Conservation (phyloP, 2,888 invertebrate genomes). For the Laothoe populi region DNA sequence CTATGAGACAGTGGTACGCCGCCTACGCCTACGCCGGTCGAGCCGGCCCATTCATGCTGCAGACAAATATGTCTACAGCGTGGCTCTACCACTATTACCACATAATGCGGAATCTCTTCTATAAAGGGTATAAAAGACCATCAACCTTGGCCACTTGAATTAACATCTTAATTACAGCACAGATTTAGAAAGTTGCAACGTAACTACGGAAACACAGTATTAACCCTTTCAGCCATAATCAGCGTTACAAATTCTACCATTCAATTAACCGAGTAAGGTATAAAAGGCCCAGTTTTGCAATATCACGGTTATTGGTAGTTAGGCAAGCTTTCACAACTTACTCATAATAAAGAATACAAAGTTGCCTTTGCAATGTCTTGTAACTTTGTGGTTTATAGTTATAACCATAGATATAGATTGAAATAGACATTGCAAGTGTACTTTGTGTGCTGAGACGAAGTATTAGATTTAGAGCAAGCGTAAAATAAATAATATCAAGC, state of each 20-base stretch:
- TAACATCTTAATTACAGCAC: slow-evolving; percentile 2
- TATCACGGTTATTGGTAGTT: slow-evolving; percentile 5
- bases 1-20: too few relatives aligned
- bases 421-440: too few relatives aligned
- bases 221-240: slow-evolving; percentile 6
- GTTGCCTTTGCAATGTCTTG: slow-evolving; percentile 10
- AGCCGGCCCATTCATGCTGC: too few relatives aligned
- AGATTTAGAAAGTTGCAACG: background rate
- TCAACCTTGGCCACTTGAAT: background rate
- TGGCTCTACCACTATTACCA: too few relatives aligned
- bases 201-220: background rate
- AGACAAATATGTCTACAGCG: too few relatives aligned
- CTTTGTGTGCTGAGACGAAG: too few relatives aligned
- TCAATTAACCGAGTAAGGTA: slow-evolving; percentile 25
- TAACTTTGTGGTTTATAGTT: background rate
- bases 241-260: slow-evolving; percentile 22
- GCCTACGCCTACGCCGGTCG: too few relatives aligned
- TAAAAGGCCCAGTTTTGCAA: slow-evolving; percentile 26
- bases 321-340: background rate
- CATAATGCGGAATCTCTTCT: too few relatives aligned
- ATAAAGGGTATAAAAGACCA: too few relatives aligned
- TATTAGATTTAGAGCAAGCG: too few relatives aligned
- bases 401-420: too few relatives aligned
- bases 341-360: slow-evolving; percentile 19
- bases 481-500: too few relatives aligned